Evolutionary conservation across 2,797 vertebrate genomes (phyloP).

Genomic region (Epinephelus malabaricus): DNA sequence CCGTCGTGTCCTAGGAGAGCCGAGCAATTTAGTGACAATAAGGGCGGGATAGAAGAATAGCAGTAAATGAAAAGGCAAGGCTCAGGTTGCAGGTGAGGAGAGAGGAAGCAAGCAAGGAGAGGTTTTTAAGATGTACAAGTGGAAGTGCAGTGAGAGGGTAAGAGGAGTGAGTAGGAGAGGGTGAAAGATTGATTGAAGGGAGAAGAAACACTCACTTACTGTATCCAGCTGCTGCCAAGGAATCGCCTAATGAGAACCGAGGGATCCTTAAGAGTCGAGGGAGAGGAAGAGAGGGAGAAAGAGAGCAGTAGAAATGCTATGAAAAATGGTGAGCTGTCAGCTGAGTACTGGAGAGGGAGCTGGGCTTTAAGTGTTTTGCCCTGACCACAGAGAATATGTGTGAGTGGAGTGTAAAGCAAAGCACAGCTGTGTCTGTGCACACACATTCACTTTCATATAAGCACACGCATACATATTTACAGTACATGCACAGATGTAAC

Average conservation of each 20-base stretch:
- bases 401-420: conserved; percentile 24
- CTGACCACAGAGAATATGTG: conserved; percentile 46
- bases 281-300: conserved; percentile 29
- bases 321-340: conserved; percentile 73
- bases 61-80: conserved; percentile 13
- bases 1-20: neutral
- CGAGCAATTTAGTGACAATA: neutral
- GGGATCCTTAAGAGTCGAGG: conserved; percentile 50
- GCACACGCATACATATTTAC: conserved; percentile 1
- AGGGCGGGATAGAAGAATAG: neutral
- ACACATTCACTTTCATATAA: neutral
- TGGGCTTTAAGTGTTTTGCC: conserved; percentile 68
- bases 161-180: conserved; percentile 24
- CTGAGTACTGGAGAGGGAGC: conserved; percentile 58
- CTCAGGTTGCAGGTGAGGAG: neutral
- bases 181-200: conserved; percentile 51
- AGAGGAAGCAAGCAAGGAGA: neutral
- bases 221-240: conserved; percentile 58
- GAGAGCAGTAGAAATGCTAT: conserved; percentile 44
- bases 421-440: conserved; percentile 39
- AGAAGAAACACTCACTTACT: conserved; percentile 44
- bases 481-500: conserved; percentile 34
- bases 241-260: conserved; percentile 68
- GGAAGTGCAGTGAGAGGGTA: conserved; percentile 28
- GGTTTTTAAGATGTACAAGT: conserved; percentile 26